Evolutionary conservation across 2,113 vertebrate species (phyloP).

Genomic region (Vulpes ferrilata): DNA sequence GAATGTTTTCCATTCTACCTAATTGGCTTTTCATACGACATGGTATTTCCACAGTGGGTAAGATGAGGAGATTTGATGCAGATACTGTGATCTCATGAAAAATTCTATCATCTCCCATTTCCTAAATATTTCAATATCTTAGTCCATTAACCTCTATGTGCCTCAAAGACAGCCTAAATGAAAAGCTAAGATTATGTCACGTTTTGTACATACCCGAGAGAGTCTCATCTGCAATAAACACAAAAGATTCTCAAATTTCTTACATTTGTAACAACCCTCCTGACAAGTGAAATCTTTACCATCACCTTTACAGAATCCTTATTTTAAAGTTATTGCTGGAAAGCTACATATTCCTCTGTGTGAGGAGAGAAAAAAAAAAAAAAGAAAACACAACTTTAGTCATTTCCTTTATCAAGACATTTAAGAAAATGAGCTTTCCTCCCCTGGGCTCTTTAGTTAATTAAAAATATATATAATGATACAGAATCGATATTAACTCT

Average conservation of each 20-base stretch:
- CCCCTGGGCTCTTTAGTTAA: conserved; percentile 53
- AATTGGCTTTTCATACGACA: conserved; percentile 36
- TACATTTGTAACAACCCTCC: neutral
- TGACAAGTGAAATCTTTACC: conserved; percentile 57
- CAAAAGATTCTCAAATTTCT: conserved; percentile 11
- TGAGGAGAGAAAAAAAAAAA: neutral
- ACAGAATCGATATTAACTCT: conserved; percentile 59
- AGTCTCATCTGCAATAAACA: conserved; percentile 27
- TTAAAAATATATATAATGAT: conserved; percentile 64
- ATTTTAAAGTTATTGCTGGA: conserved; percentile 43
- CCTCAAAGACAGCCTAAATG: conserved; percentile 19
- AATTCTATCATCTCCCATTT: conserved; percentile 42
- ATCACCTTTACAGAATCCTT: conserved; percentile 9
- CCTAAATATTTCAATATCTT: conserved; percentile 48
- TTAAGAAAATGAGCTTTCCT: conserved; percentile 70
- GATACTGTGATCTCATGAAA: conserved; percentile 10
- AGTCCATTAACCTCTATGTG: conserved; percentile 31
- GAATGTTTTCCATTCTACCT: conserved; percentile 49
- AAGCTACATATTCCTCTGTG: neutral
- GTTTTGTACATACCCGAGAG: conserved; percentile 28
- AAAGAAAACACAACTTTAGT: neutral
- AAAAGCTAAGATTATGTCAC: conserved; percentile 35
- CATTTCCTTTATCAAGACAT: conserved; percentile 58
- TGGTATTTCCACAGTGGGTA: neutral
- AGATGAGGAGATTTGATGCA: neutral